Evolutionary conservation across 2,888 invertebrate species (phyloP), one percentile per base, ranked within the genome.

Genomic region (Cryptophagus acutangulus): DNA sequence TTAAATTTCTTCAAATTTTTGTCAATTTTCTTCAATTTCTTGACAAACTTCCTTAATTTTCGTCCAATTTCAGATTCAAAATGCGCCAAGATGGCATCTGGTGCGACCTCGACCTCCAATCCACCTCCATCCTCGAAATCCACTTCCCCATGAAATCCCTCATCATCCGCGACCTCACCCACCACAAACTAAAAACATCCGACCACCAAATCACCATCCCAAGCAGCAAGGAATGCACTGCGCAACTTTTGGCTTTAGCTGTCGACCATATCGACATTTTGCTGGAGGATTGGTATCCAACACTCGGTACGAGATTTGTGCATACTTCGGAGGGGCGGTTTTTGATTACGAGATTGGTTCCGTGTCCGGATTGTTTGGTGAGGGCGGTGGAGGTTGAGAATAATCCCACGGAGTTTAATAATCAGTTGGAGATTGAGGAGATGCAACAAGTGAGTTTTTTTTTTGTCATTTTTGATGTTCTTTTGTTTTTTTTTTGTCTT

Each of bases 261-360:
- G 91, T 96, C 0, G 96, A 96, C 66, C 94, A 96, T 63, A 87
- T 99, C 47, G 99, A 99, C 68, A 82, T 94, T 36, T 72, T 99
- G 34, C 73, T 99, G 0, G 97, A 99, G 67, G 97, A 99, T 70
- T 99, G 97, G 97, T 97, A 94, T 67, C 96, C 95, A 0, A 91
- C 92, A 0, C 72, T 95, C 39, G 96, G 96, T 13, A 95, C 95
- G 0, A 79, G 97, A 26, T 99, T 99, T 71, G 93, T 95, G 2
- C 97, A 99, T 67, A 96, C 96, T 0, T 94, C 94, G 0, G 94
- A 95, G 57, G 97, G 97, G 0, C 82, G 91, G 57, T 87, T 95
- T 66, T 74, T 99, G 25, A 91, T 99, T 36, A 96, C 95, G 0
- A 78, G 97, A 6, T 69, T 96, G 39, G 87, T 96, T 46, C 89